phyloP scores from a whole-genome alignment of 2,888 invertebrate genomes.

The Agrotis ipsilon region DNA sequence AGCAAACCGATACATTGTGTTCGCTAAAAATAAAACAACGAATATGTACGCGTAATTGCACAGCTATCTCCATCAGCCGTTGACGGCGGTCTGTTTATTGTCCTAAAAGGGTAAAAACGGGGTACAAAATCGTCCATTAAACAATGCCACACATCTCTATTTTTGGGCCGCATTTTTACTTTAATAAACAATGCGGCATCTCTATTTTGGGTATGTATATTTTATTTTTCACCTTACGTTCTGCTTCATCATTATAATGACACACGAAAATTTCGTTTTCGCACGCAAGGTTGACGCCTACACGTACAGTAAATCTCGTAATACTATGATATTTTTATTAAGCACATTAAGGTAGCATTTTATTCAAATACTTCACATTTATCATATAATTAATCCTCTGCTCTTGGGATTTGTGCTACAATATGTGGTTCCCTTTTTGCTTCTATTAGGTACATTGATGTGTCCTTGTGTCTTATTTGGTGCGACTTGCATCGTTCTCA shows the following conservation, averaged over 20 bases:
- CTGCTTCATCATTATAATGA: constrained; percentile 50
- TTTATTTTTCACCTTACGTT: constrained; percentile 41
- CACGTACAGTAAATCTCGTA: constrained; percentile 47
- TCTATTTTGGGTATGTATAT: constrained; percentile 39
- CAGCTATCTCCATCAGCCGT: constrained; percentile 38
- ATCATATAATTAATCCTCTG: neutral
- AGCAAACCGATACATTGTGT: constrained; percentile 6
- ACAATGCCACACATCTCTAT: constrained; percentile 30
- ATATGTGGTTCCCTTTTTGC: neutral
- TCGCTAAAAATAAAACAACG: constrained; percentile 39
- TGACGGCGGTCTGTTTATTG: constrained; percentile 55
- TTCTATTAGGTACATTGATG: neutral
- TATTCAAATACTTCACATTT: constrained; percentile 19
- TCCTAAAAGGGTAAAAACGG: constrained; percentile 47
- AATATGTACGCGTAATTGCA: constrained; percentile 41
- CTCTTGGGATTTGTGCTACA: neutral
- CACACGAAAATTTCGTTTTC: constrained; percentile 51
- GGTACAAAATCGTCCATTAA: constrained; percentile 15
- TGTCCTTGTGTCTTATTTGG: constrained; percentile 11
- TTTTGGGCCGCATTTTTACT: constrained; percentile 36
- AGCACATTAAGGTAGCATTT: constrained; percentile 12
- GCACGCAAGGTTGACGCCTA: constrained; percentile 63
- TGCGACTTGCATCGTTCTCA: neutral
- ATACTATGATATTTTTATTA: constrained; percentile 41
- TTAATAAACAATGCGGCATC: constrained; percentile 31